A percentile compares a stretch with the other conserved stretches of the same genome.
Conservation (phyloP, 2,797 vertebrate species). For the Buphagus erythrorhynchus region DNA sequence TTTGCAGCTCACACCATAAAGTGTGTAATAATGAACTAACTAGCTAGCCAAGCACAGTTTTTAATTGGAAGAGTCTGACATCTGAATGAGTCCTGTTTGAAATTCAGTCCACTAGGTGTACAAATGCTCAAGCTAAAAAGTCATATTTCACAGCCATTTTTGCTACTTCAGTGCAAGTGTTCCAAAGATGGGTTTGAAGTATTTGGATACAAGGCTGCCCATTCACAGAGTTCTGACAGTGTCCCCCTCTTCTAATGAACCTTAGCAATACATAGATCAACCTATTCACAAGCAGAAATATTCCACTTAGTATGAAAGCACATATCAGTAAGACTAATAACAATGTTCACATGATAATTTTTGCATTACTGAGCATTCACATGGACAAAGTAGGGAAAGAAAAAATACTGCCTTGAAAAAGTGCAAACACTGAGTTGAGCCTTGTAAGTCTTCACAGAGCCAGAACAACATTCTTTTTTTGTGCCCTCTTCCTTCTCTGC, state of each 20-base stretch:
- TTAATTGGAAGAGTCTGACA: conserved; percentile 57
- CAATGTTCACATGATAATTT: background rate
- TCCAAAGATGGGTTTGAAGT: background rate
- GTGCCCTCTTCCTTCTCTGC: background rate
- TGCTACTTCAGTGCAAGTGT: background rate
- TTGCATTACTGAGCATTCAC: background rate
- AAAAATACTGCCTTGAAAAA: background rate
- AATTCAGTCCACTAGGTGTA: conserved; percentile 31
- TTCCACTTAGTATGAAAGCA: background rate
- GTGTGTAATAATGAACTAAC: conserved; percentile 43
- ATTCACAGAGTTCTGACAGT: background rate
- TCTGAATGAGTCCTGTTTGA: conserved; percentile 46
- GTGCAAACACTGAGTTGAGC: background rate
- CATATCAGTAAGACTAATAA: background rate
- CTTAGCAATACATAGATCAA: background rate
- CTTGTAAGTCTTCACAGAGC: background rate
- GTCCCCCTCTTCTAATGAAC: background rate
- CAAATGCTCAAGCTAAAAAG: conserved; percentile 28
- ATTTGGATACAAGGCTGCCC: background rate
- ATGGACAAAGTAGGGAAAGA: background rate
- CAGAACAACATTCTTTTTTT: background rate
- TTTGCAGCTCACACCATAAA: conserved; percentile 56
- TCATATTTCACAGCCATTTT: conserved; percentile 22
- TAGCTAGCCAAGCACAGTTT: conserved; percentile 35
- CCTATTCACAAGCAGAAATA: background rate